Conservation (phyloP, 2,888 invertebrate species). For the Leptopilina syphax region DNA sequence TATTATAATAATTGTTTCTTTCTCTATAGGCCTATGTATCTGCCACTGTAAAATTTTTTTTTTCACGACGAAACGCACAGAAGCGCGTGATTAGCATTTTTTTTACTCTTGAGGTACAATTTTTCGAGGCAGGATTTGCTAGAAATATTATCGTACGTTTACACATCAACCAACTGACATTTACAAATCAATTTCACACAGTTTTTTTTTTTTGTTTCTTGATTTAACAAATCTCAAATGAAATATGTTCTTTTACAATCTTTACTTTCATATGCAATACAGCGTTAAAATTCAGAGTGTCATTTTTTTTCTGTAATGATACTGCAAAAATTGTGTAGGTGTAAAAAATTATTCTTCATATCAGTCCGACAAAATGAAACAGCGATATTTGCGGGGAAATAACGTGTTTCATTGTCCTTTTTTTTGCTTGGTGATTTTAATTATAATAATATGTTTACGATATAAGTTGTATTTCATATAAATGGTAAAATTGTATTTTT, state of each 20-base stretch:
- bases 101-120: slow-evolving; percentile 26
- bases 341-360: slow-evolving; percentile 22
- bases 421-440: slow-evolving; percentile 7
- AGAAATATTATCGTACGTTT: slow-evolving; percentile 19
- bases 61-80: not conserved
- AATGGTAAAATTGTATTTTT: slow-evolving; percentile 67
- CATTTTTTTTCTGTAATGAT: not conserved
- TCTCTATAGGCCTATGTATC: not conserved
- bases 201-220: not conserved
- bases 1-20: too few relatives aligned
- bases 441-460: slow-evolving; percentile 17
- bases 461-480: slow-evolving; percentile 57
- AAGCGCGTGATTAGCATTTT: too few relatives aligned
- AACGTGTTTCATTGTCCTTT: slow-evolving; percentile 9
- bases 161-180: slow-evolving; percentile 18
- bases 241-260: slow-evolving; percentile 20
- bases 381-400: not conserved
- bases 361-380: slow-evolving; percentile 19
- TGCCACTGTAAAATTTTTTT: slow-evolving; percentile 12
- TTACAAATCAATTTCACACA: slow-evolving; percentile 9
- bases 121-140: slow-evolving; percentile 22
- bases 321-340: slow-evolving; percentile 13
- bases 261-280: slow-evolving; percentile 43
- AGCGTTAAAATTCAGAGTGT: slow-evolving; percentile 10
- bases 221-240: not conserved